These are phyloP conservation scores for Bufotes viridis DNA, from an alignment of 2,797 vertebrate genomes.

Conservation along the genomic window DNA sequence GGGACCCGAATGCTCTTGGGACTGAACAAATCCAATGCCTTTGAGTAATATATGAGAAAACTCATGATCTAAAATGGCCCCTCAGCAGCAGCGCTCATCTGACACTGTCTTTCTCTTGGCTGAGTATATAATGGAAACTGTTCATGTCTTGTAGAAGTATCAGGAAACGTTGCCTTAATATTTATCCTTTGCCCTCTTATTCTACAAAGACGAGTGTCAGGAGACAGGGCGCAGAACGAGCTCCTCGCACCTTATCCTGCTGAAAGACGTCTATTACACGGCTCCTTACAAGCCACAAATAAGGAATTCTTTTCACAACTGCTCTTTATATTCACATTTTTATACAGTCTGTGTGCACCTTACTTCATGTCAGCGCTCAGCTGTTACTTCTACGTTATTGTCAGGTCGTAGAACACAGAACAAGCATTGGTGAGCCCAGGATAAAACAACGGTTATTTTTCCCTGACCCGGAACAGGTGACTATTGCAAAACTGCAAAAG, in stretches of 20 bases:
- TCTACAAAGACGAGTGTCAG: background rate
- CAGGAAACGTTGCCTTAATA: background rate
- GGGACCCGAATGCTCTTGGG: no score
- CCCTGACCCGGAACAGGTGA: conserved; percentile 50
- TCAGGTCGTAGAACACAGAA: conserved; percentile 10
- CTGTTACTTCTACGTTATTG: background rate
- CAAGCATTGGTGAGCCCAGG: background rate
- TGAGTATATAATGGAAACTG: background rate
- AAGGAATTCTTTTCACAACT: background rate
- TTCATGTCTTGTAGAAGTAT: background rate
- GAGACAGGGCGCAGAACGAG: background rate
- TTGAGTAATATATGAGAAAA: no score
- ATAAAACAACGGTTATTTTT: conserved; percentile 12
- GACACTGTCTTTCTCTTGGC: background rate
- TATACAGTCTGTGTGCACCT: background rate
- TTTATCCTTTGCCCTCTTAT: background rate
- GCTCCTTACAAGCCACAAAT: background rate
- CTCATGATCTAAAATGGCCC: no score
- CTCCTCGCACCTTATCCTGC: background rate
- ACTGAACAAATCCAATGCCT: no score
- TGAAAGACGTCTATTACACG: background rate
- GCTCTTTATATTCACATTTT: no score
- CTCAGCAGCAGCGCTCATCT: background rate
- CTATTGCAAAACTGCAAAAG: background rate
- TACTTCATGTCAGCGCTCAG: background rate